Evolutionary conservation across 2,113 vertebrate genomes (phyloP).

Genomic region (Cebus imitator): DNA sequence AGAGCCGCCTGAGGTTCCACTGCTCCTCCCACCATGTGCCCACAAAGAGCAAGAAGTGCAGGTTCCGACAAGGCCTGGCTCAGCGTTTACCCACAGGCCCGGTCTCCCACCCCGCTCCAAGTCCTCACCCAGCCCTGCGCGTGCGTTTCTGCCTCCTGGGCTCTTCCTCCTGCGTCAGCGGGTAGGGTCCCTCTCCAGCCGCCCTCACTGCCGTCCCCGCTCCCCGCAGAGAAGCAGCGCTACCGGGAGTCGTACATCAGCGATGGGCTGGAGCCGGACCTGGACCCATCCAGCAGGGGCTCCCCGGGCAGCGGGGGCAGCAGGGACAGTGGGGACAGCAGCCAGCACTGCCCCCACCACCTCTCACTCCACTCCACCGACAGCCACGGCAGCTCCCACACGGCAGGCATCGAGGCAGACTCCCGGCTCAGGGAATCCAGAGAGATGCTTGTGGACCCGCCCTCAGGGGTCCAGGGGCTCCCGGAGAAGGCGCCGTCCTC

Average conservation of each 20-base stretch:
- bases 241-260: slow-evolving; percentile 94
- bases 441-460: slow-evolving; percentile 86
- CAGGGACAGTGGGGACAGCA: not conserved
- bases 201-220: not conserved
- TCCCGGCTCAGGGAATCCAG: slow-evolving; percentile 83
- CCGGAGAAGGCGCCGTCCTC: slow-evolving; percentile 78
- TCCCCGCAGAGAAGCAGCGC: slow-evolving; percentile 87
- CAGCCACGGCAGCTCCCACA: slow-evolving; percentile 82
- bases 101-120: too few species aligned
- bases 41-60: not conserved
- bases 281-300: not conserved
- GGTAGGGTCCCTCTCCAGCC: not conserved
- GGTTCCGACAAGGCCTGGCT: too few species aligned
- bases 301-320: slow-evolving; percentile 73
- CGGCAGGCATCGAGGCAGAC: slow-evolving; percentile 88
- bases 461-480: slow-evolving; percentile 55
- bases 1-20: too few species aligned
- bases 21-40: not conserved
- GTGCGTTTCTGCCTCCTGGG: not conserved
- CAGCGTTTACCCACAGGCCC: too few species aligned
- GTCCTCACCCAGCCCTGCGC: not conserved
- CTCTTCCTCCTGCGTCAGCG: not conserved
- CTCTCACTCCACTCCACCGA: slow-evolving; percentile 85
- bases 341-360: slow-evolving; percentile 65
- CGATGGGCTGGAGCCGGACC: slow-evolving; percentile 86